Conservation (phyloP, 2,797 vertebrate genomes). For the Avahi laniger region DNA sequence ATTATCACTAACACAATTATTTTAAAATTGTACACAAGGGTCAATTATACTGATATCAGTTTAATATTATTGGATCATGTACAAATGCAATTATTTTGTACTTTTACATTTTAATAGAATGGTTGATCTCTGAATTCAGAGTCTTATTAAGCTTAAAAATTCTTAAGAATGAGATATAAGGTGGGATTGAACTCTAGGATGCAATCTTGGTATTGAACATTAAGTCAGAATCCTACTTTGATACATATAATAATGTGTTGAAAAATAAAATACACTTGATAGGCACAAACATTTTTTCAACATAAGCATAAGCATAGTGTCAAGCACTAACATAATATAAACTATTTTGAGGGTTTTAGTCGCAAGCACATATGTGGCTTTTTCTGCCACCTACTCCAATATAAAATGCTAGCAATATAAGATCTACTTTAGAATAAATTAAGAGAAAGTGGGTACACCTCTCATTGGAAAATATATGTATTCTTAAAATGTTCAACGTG, state of each 20-base stretch:
- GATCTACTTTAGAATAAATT: conserved; percentile 56
- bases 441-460: background rate
- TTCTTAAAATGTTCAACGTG: background rate
- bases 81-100: background rate
- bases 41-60: background rate
- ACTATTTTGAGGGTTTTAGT: conserved; percentile 73
- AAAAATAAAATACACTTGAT: conserved; percentile 68
- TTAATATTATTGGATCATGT: background rate
- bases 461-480: background rate
- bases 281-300: conserved; percentile 71
- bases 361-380: conserved; percentile 66
- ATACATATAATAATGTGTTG: conserved; percentile 65
- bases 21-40: background rate
- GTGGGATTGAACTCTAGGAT: background rate
- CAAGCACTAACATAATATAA: conserved; percentile 68
- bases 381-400: background rate
- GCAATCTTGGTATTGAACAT: conserved; percentile 43
- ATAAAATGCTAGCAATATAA: conserved; percentile 43
- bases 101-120: background rate
- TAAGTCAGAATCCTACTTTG: conserved; percentile 59
- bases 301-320: conserved; percentile 67
- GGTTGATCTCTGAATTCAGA: background rate
- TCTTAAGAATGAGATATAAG: conserved; percentile 18
- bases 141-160: background rate
- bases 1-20: background rate